Conservation (phyloP, 2,113 vertebrate genomes). For the Myotis lucifugus region DNA sequence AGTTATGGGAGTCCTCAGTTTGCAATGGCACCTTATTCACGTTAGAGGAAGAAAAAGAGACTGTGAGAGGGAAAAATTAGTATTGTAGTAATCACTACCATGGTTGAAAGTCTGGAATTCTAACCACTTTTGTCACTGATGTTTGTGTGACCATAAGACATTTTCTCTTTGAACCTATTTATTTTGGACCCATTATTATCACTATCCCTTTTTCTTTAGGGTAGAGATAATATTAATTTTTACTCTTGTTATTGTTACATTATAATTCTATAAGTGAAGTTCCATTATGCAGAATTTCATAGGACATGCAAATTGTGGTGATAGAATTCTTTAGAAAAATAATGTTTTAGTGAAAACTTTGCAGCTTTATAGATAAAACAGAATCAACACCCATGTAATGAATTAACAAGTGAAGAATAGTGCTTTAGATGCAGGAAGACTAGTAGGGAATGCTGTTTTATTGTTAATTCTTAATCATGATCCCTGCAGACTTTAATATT, state of each 20-base stretch:
- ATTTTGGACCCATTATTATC: neutral
- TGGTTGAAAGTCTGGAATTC: neutral
- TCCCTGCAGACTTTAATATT: neutral
- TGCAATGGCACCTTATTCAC: neutral
- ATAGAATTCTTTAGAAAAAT: neutral
- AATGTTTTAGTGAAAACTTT: constrained; percentile 10
- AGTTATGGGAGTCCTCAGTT: neutral
- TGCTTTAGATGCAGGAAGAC: neutral
- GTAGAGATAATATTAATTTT: constrained; percentile 2
- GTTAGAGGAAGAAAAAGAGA: constrained; percentile 1
- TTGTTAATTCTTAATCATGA: neutral
- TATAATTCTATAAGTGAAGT: constrained; percentile 10
- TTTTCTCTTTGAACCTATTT: neutral
- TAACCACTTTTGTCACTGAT: neutral
- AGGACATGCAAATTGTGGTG: neutral
- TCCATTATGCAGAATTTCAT: constrained; percentile 42
- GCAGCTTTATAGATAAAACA: neutral
- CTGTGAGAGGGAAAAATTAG: neutral
- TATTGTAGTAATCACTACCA: neutral
- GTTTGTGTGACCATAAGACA: neutral
- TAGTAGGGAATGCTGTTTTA: neutral
- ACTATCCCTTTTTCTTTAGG: neutral
- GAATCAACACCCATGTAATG: neutral
- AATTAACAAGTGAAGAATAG: neutral
- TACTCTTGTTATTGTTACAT: neutral